phyloP scores from a whole-genome alignment of 2,113 vertebrate genomes.

The Carettochelys insculpta region DNA sequence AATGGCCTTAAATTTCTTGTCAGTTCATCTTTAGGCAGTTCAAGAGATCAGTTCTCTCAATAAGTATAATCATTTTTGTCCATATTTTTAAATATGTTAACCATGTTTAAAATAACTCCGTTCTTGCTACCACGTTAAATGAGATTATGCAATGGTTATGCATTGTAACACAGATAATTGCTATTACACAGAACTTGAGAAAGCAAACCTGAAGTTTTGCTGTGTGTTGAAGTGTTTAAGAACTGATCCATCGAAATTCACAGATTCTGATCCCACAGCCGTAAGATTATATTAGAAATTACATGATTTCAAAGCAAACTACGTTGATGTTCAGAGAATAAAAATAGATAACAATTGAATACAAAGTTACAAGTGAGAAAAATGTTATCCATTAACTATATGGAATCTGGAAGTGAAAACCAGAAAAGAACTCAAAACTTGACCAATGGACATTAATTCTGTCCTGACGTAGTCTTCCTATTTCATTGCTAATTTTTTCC shows the following conservation, averaged over 20 bases:
- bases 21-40: not conserved
- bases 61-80: not conserved
- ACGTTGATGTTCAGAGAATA: not conserved
- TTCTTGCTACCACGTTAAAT: constrained; percentile 14
- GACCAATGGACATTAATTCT: not conserved
- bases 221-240: constrained; percentile 8
- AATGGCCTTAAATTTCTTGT: not conserved
- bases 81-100: not conserved
- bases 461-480: too few relatives aligned
- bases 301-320: not conserved
- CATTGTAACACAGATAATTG: not conserved
- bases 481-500: not conserved
- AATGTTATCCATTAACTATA: not conserved
- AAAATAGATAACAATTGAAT: not conserved
- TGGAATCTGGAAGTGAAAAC: constrained; percentile 23
- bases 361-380: not conserved
- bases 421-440: constrained; percentile 5
- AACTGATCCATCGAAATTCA: constrained; percentile 13
- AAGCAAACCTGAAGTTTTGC: not conserved
- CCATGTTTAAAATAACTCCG: not conserved
- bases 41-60: not conserved
- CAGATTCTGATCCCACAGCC: not conserved
- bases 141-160: not conserved
- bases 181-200: constrained; percentile 9
- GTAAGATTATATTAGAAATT: not conserved